Evolutionary conservation across 2,113 vertebrate species (phyloP).

Genomic region (Caloenas nicobarica): DNA sequence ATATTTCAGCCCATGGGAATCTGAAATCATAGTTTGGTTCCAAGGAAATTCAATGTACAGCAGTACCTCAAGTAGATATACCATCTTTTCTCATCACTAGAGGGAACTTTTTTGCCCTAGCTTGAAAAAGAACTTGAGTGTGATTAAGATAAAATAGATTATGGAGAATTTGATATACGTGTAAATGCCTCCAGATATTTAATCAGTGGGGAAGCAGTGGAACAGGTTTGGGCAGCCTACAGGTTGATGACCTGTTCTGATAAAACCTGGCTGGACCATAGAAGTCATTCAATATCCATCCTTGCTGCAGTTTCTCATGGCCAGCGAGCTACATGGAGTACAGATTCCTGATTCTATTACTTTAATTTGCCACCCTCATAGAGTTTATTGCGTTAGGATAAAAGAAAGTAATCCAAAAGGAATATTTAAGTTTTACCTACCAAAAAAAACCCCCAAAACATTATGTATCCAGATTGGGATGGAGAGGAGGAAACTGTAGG

Average conservation of each 20-base stretch:
- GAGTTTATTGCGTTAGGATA: background rate
- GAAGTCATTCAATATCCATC: conserved; percentile 47
- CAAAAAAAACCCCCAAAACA: background rate
- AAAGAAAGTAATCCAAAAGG: background rate
- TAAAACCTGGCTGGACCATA: conserved; percentile 43
- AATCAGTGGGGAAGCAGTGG: conserved; percentile 54
- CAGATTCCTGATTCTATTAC: background rate
- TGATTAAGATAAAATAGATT: conserved; percentile 56
- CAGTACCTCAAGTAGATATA: background rate
- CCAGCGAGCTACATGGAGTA: background rate
- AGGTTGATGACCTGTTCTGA: conserved; percentile 54
- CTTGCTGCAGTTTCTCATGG: conserved; percentile 20
- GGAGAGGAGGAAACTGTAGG: background rate
- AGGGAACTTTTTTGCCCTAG: conserved; percentile 3
- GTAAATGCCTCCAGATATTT: conserved; percentile 45
- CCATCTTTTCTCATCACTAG: background rate
- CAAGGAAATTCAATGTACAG: background rate
- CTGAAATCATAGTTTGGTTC: background rate
- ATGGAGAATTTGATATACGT: conserved; percentile 36
- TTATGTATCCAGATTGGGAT: background rate
- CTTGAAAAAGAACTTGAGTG: conserved; percentile 42
- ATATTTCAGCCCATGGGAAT: background rate
- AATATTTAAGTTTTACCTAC: background rate
- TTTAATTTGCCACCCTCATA: background rate
- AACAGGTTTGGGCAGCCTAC: conserved; percentile 46